A percentile compares a stretch with the other conserved stretches of the same genome.
phyloP scores from a whole-genome alignment of 2,888 invertebrate genomes.

The Agriopis aurantiaria region DNA sequence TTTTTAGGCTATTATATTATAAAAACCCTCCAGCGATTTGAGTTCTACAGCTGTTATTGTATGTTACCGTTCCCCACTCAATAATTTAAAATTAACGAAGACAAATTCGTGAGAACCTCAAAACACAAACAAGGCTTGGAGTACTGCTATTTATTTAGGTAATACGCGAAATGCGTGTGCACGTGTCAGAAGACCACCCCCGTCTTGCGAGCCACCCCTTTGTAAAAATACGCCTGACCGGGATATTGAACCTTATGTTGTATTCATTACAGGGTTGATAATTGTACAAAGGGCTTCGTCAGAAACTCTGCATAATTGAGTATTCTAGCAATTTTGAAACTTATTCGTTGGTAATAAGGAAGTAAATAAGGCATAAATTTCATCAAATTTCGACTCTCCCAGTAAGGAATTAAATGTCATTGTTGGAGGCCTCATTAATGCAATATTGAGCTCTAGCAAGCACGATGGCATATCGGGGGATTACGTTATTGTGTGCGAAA shows the following conservation, averaged over 20 bases:
- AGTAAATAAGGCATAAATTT: conserved; percentile 41
- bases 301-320: conserved; percentile 42
- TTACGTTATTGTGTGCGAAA: conserved; percentile 78
- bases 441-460: conserved; percentile 76
- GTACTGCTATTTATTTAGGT: conserved; percentile 80
- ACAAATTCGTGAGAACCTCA: conserved; percentile 76
- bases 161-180: conserved; percentile 81
- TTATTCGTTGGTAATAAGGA: conserved; percentile 46
- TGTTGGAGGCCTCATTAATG: conserved; percentile 81
- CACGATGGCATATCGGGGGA: conserved; percentile 64
- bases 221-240: conserved; percentile 27
- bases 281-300: conserved; percentile 33
- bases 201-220: conserved; percentile 51
- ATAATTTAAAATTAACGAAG: conserved; percentile 53
- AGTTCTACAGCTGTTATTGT: conserved; percentile 5
- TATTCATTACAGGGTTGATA: conserved; percentile 24
- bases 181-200: conserved; percentile 72
- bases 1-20: conserved; percentile 10
- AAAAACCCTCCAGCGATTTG: background rate
- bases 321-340: conserved; percentile 49
- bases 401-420: conserved; percentile 82
- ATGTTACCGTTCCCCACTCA: conserved; percentile 7
- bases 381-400: conserved; percentile 67
- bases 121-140: conserved; percentile 66
- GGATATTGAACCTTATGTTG: conserved; percentile 50